Percentiles rank a stretch among this genome's conserved stretches.
These are phyloP conservation scores for Augochlorella aurata DNA, from an alignment of 2,888 invertebrate species.

Conservation along the genomic window DNA sequence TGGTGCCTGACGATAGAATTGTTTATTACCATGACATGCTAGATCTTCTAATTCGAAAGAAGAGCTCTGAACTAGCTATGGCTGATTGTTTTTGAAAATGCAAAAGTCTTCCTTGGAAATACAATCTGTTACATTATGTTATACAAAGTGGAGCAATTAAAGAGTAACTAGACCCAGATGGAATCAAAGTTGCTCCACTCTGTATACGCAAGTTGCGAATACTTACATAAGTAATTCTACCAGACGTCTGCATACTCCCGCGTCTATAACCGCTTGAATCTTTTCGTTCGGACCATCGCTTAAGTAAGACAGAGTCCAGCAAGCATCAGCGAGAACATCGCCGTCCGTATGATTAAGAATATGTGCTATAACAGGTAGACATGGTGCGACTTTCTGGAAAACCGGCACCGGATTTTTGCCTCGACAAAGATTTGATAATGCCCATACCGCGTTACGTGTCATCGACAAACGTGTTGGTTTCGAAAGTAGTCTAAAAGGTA, in stretches of 20 bases:
- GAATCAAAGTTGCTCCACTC: background rate
- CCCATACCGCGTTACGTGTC: slow-evolving; percentile 99
- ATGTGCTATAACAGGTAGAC: slow-evolving; percentile 93
- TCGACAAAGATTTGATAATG: slow-evolving; percentile 97
- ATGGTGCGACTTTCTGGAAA: slow-evolving; percentile 91
- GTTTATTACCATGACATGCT: background rate
- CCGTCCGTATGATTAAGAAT: slow-evolving; percentile 93
- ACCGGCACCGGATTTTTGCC: slow-evolving; percentile 98
- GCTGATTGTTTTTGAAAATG: too few species aligned
- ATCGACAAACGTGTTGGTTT: slow-evolving; percentile 92
- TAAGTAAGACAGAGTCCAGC: slow-evolving; percentile 98
- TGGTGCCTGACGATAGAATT: slow-evolving; percentile 85
- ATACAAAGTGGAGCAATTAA: background rate
- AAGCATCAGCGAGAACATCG: slow-evolving; percentile 96
- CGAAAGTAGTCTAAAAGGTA: slow-evolving; percentile 88
- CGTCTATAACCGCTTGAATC: slow-evolving; percentile 98
- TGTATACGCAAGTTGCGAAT: background rate
- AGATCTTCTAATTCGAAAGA: too few species aligned
- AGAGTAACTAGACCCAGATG: background rate
- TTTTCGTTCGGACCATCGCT: slow-evolving; percentile 98
- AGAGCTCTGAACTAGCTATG: too few species aligned
- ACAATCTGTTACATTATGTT: background rate
- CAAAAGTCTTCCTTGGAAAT: too few species aligned
- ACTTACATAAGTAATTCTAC: slow-evolving; percentile 86
- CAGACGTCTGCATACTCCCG: slow-evolving; percentile 93